Conservation (phyloP, 1,140 invertebrate species). For the Drosophila burlai region DNA sequence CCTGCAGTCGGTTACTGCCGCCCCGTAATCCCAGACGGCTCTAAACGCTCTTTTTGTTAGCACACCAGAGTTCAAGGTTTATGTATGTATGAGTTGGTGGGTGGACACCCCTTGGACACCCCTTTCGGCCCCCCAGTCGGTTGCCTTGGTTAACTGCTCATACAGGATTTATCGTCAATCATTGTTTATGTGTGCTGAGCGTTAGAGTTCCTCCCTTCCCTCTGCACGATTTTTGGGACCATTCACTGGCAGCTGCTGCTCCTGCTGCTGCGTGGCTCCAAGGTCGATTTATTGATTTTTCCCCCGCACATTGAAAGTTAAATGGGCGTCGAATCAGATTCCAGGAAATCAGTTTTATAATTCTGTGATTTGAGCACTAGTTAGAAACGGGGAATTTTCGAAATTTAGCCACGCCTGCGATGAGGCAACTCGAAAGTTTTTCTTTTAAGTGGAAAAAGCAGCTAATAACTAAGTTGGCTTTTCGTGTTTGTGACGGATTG, state of each 20-base stretch:
- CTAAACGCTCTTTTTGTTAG: slow-evolving; percentile 40
- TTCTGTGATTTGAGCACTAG: background rate
- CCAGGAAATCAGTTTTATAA: slow-evolving; percentile 45
- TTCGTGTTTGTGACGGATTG: background rate
- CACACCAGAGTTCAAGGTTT: slow-evolving; percentile 74
- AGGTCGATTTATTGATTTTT: slow-evolving; percentile 85
- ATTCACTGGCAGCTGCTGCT: slow-evolving; percentile 19
- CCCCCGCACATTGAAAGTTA: slow-evolving; percentile 58
- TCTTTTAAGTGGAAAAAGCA: background rate
- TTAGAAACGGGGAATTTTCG: slow-evolving; percentile 23
- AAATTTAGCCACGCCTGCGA: background rate
- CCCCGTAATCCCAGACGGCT: slow-evolving; percentile 46
- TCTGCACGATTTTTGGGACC: slow-evolving; percentile 22
- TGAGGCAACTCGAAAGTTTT: slow-evolving; percentile 7
- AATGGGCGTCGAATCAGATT: slow-evolving; percentile 28
- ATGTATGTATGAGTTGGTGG: slow-evolving; percentile 49
- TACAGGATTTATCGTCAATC: slow-evolving; percentile 61
- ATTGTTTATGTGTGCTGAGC: slow-evolving; percentile 52
- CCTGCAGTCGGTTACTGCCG: slow-evolving; percentile 8
- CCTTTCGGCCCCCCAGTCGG: slow-evolving; percentile 1
- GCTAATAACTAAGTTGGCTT: background rate
- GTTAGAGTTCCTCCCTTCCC: slow-evolving; percentile 12
- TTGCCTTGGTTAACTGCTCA: slow-evolving; percentile 51
- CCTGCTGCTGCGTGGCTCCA: slow-evolving; percentile 51
- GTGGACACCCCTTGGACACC: slow-evolving; percentile 3